Evolutionary conservation across 1,140 invertebrate species (phyloP).

Genomic region (Anoplolepis gracilipes): DNA sequence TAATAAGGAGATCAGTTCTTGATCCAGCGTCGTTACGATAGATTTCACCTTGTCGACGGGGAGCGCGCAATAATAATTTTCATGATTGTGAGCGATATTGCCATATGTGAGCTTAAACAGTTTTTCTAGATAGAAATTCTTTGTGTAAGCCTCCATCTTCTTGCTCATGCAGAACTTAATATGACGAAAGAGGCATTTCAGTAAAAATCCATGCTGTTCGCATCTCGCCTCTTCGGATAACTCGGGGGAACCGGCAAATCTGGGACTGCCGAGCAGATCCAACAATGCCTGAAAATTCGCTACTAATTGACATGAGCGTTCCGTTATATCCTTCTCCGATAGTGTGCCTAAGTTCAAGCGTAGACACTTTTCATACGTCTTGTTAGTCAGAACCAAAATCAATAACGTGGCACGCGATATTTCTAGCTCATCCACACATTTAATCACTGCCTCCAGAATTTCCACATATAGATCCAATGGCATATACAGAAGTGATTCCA

Average conservation of each 20-base stretch:
- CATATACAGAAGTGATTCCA: slow-evolving; percentile 76
- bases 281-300: slow-evolving; percentile 75
- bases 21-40: slow-evolving; percentile 65
- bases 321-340: slow-evolving; percentile 2
- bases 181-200: slow-evolving; percentile 74
- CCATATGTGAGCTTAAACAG: slow-evolving; percentile 80
- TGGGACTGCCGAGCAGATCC: slow-evolving; percentile 62
- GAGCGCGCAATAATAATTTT: not conserved
- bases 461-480: slow-evolving; percentile 81
- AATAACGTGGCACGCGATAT: slow-evolving; percentile 70
- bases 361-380: slow-evolving; percentile 64
- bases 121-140: slow-evolving; percentile 53
- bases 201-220: slow-evolving; percentile 73
- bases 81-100: not conserved
- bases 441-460: slow-evolving; percentile 73
- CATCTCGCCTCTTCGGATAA: slow-evolving; percentile 57
- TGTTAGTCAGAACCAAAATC: slow-evolving; percentile 67
- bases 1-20: slow-evolving; percentile 74
- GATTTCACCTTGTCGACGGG: not conserved
- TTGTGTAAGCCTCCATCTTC: not conserved
- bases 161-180: not conserved
- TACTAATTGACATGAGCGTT: slow-evolving; percentile 66
- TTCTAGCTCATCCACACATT: slow-evolving; percentile 74
- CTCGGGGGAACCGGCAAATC: slow-evolving; percentile 63
- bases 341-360: slow-evolving; percentile 59